phyloP scores from a whole-genome alignment of 2,888 invertebrate genomes.

The Lydus trimaculatus region DNA sequence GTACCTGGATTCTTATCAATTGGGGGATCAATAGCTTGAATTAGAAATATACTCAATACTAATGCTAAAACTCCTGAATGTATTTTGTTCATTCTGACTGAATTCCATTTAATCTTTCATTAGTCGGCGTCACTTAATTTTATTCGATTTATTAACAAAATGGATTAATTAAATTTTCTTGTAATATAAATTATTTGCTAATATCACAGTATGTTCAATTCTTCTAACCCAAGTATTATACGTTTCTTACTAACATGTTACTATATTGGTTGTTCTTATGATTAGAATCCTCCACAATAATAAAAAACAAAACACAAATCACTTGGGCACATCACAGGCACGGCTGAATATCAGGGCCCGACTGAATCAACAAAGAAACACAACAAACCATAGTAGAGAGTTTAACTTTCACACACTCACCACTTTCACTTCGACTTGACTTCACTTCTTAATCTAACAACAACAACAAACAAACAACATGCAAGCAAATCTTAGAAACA shows the following conservation, averaged over 20 bases:
- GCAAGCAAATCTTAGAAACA: background rate
- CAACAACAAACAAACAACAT: slow-evolving; percentile 9
- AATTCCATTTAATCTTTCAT: slow-evolving; percentile 44
- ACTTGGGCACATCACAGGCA: slow-evolving; percentile 55
- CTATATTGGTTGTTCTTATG: background rate
- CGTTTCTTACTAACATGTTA: background rate
- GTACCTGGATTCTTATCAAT: slow-evolving; percentile 45
- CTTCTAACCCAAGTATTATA: background rate
- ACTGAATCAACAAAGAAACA: slow-evolving; percentile 52
- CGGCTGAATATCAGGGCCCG: slow-evolving; percentile 56
- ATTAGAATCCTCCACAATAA: slow-evolving; percentile 21
- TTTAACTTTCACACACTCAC: slow-evolving; percentile 59
- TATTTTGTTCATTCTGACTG: slow-evolving; percentile 57
- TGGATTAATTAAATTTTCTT: background rate
- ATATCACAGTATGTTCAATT: slow-evolving; percentile 25
- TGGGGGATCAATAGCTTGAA: slow-evolving; percentile 59
- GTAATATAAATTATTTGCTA: slow-evolving; percentile 20
- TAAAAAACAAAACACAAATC: slow-evolving; percentile 48
- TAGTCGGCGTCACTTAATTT: background rate
- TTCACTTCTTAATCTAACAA: slow-evolving; percentile 32
- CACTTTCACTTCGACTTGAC: slow-evolving; percentile 57
- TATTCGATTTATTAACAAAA: background rate
- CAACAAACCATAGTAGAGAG: slow-evolving; percentile 53
- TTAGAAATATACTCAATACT: slow-evolving; percentile 58
- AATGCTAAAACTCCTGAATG: slow-evolving; percentile 57